These are phyloP conservation scores for Bradypodion ventrale DNA, from an alignment of 2,797 vertebrate genomes.

Conservation along the genomic window DNA sequence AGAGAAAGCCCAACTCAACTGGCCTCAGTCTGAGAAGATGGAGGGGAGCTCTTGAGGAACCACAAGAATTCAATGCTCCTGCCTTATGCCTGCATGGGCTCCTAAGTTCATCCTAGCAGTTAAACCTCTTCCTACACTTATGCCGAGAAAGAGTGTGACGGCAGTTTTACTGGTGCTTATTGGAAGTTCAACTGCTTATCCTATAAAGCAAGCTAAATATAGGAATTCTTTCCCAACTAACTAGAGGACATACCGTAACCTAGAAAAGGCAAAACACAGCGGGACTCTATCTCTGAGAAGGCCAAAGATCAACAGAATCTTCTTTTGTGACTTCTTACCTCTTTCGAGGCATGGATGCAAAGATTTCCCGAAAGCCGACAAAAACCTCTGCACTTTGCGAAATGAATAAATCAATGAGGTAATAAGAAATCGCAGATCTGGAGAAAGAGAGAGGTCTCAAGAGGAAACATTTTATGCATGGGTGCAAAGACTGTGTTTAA, in stretches of 20 bases:
- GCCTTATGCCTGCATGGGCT: not conserved
- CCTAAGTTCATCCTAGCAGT: not conserved
- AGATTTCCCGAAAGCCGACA: slow-evolving; percentile 19
- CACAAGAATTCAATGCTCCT: not conserved
- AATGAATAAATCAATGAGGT: slow-evolving; percentile 1
- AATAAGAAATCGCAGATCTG: slow-evolving; percentile 25
- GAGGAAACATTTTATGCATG: slow-evolving; percentile 42
- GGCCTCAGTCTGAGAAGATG: not conserved
- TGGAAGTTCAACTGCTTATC: not conserved
- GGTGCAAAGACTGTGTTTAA: slow-evolving; percentile 51
- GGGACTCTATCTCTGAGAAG: slow-evolving; percentile 1
- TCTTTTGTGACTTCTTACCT: not conserved
- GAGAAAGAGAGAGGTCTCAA: slow-evolving; percentile 21
- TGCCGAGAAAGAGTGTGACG: not conserved
- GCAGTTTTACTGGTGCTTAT: not conserved
- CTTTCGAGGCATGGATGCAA: slow-evolving; percentile 5
- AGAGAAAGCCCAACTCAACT: not conserved
- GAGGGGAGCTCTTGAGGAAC: not conserved
- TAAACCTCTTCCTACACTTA: not conserved
- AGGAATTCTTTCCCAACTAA: rapidly evolving
- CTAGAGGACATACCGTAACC: rapidly evolving
- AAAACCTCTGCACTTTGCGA: slow-evolving; percentile 7
- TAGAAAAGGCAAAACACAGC: not conserved
- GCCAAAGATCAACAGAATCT: slow-evolving; percentile 22
- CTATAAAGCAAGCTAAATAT: not conserved